Conservation (phyloP, 1,140 invertebrate species). For the Zelostemma sp. region DNA sequence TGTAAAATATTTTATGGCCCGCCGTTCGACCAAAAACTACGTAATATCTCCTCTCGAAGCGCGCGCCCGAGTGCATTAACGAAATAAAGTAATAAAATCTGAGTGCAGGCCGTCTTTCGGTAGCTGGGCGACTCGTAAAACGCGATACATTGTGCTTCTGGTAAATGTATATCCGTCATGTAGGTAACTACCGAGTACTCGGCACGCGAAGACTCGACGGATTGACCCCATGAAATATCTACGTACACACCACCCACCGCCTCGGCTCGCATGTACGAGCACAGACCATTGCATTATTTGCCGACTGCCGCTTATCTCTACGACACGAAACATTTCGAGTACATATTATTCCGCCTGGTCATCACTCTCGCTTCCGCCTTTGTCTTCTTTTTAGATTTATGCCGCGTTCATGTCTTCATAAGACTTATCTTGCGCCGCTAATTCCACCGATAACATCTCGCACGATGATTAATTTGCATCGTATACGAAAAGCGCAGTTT, state of each 20-base stretch:
- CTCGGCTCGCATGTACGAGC: constrained; percentile 19
- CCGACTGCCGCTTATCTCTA: constrained; percentile 34
- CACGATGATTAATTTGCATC: neutral
- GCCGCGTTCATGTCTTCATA: constrained; percentile 20
- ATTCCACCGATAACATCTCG: constrained; percentile 17
- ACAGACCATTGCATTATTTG: constrained; percentile 27
- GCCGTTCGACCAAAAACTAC: constrained; percentile 46
- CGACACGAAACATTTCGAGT: constrained; percentile 37
- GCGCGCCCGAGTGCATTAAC: constrained; percentile 58
- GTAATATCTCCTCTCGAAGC: constrained; percentile 41
- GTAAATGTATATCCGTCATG: constrained; percentile 56
- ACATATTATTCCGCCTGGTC: constrained; percentile 39
- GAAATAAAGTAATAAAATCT: constrained; percentile 69
- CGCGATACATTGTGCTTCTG: constrained; percentile 58
- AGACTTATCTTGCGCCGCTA: constrained; percentile 31
- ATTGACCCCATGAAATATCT: constrained; percentile 58
- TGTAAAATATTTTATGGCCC: constrained; percentile 57
- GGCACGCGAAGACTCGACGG: constrained; percentile 59
- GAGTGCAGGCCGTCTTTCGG: constrained; percentile 40
- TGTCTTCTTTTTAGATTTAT: constrained; percentile 18
- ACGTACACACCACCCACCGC: constrained; percentile 4
- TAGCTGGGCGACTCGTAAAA: constrained; percentile 58
- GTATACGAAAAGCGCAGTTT: too few species aligned
- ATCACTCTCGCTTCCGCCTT: constrained; percentile 42
- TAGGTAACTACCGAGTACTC: constrained; percentile 47